These are phyloP conservation scores for Leucophora obtusa DNA, from an alignment of 2,888 invertebrate species.

Conservation along the genomic window DNA sequence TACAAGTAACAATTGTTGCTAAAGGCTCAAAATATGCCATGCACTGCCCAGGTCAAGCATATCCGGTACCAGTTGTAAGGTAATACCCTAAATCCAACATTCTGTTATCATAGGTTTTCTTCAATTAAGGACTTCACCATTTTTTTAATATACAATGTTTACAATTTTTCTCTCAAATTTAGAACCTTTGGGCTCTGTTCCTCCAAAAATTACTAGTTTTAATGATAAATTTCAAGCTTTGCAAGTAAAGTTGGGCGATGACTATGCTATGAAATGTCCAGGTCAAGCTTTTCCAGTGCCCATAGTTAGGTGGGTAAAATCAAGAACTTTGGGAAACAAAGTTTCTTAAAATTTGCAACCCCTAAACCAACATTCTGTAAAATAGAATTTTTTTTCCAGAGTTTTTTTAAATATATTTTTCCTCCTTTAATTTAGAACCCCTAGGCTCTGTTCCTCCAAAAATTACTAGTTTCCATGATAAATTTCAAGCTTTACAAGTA, in stretches of 20 bases:
- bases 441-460: conserved; percentile 81
- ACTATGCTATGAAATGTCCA: conserved; percentile 84
- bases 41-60: conserved; percentile 87
- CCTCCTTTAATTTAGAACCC: conserved; percentile 76
- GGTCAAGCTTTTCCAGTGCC: conserved; percentile 89
- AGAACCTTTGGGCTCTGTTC: conserved; percentile 80
- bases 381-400: neutral
- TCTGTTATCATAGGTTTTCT: neutral
- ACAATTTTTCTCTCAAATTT: conserved; percentile 68
- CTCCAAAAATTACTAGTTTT: conserved; percentile 82
- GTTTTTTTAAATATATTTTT: neutral
- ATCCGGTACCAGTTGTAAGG: conserved; percentile 86
- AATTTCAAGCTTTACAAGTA: conserved; percentile 78
- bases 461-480: conserved; percentile 80
- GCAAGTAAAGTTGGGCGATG: conserved; percentile 79
- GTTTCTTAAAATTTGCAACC: neutral
- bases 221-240: conserved; percentile 77
- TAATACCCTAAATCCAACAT: conserved; percentile 63
- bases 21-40: conserved; percentile 81
- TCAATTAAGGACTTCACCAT: neutral
- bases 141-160: neutral
- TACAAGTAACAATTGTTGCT: conserved; percentile 77
- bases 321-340: neutral
- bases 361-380: conserved; percentile 30
- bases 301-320: conserved; percentile 81